phyloP scores from a whole-genome alignment of 2,888 invertebrate species.

The Paralinhomoeus sp. region DNA sequence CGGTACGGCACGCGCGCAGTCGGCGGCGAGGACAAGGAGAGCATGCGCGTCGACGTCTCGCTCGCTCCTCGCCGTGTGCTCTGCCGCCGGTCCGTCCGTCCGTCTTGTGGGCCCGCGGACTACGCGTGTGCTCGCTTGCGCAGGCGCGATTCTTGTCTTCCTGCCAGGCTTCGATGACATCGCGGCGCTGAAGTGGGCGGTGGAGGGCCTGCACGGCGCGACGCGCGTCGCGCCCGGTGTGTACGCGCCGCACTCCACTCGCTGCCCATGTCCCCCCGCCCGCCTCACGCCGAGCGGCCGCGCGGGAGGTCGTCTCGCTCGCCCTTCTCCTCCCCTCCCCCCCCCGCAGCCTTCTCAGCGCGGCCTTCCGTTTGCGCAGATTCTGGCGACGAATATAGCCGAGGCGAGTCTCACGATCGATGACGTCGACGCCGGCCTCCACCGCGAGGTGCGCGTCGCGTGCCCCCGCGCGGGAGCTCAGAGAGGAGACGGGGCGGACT shows the following conservation, averaged over 20 bases:
- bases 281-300: conserved; percentile 45
- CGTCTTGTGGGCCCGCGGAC: too few species aligned
- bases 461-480: too few species aligned
- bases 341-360: too few species aligned
- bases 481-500: too few species aligned
- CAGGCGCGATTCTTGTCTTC: conserved; percentile 60
- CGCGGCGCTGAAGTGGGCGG: conserved; percentile 47
- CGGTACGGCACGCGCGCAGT: not conserved
- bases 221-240: conserved; percentile 26
- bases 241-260: conserved; percentile 67
- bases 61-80: not conserved
- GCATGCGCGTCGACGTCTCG: not conserved
- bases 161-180: conserved; percentile 86
- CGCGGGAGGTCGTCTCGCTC: too few species aligned
- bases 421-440: conserved; percentile 75
- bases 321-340: too few species aligned
- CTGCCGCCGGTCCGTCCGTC: not conserved
- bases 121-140: not conserved
- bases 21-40: not conserved
- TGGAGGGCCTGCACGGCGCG: too few species aligned
- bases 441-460: too few species aligned
- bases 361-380: too few species aligned
- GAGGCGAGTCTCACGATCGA: conserved; percentile 87
- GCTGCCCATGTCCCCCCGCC: conserved; percentile 46
- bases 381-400: conserved; percentile 84